Base-by-base conservation (phyloP, 2,888 invertebrate species). In the Prionchulus punctatus region DNA sequence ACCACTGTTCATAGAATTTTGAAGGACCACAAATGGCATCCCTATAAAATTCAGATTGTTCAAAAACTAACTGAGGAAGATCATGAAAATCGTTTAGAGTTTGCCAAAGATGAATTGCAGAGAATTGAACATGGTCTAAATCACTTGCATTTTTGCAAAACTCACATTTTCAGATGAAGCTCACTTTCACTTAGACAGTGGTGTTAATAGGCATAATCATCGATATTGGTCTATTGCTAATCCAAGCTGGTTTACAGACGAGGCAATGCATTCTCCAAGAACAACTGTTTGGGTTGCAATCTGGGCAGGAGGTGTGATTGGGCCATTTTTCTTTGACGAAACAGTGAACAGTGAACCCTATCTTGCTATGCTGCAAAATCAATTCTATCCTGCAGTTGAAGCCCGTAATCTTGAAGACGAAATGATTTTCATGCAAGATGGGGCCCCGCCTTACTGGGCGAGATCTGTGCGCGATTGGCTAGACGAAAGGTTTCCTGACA, bases 321-420 rank as follows among this genome's bases (percentile, higher is more conserved):
- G 51, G 2, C 31, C 51, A 12, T 51, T 51, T 30, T 51, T 51
- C 30, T 30, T 51, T 30, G 30, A 51, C 3, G 51, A 30, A 27
- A 23, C 51, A n/a, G 26, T 51, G n/a, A 51, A 27, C 30, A 30
- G 51, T 30, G 61, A 3, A 7, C 30, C 18, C 28, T 59, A 59
- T 42, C 27, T 59, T 2, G 50, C 25, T 4, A 30, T 59, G 58
- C 43, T 59, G 7, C 58, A 61, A 58, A 43, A 61, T 18, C 27
- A 45, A 28, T 59, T 58, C 49, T 21, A 59, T 1, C 59, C 61
- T 1, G 18, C 12, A 15, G 21, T 59, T 15, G 12, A 12, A 23
- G 45, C 12, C 7, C 7, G 23, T 12, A 36, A 36, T 18, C 18
- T 36, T 7, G 12, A 36, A 36, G 36, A 36, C 7, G 36, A 36